Evolutionary conservation across 1,140 invertebrate species (phyloP), one percentile per base, ranked within the genome.

Genomic region (Bicyclus anynana): DNA sequence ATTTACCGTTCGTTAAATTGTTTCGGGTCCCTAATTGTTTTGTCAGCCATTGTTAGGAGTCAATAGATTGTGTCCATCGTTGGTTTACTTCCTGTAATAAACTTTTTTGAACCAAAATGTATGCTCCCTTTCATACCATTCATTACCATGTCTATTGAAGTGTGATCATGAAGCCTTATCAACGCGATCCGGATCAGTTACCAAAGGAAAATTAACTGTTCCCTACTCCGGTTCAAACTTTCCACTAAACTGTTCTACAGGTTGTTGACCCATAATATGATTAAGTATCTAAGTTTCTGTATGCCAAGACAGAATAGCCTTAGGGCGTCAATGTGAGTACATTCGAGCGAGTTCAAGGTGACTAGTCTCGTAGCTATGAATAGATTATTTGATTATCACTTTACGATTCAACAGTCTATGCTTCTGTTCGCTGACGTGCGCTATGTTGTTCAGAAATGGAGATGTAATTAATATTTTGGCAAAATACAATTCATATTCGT

Each of bases 241-340:
- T 54, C 12, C 21, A 55, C 47, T 46, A 55, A 51, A 55, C 38
- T 14, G 29, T 33, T 33, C 10, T 5, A 20, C 20, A 44, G 40
- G 40, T 18, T 44, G 40, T 44, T 44, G 40, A 47, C 20, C 44
- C 20, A 20, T 10, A 47, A 29, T 49, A 53, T 47, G 50, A 53
- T 48, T 59, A 53, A 42, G 14, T 18, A 10, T 16, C 37, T 33
- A 38, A 55, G 42, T 47, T 47, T 23, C 23, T 26, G 53, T 52
- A 48, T 48, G 49, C 46, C 49, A 47, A 52, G 44, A 57, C 42
- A 42, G 63, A 73, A 66, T 72, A 75, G 62, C 62, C 57, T 63
- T 65, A 52, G 68, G 65, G 57, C 55, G 60, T 64, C 62, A 61
- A 69, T 70, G 71, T 69, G 58, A 67, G 69, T 67, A 72, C 59